These are phyloP conservation scores for Aquatica leii DNA, from an alignment of 2,888 invertebrate species.

Conservation along the genomic window DNA sequence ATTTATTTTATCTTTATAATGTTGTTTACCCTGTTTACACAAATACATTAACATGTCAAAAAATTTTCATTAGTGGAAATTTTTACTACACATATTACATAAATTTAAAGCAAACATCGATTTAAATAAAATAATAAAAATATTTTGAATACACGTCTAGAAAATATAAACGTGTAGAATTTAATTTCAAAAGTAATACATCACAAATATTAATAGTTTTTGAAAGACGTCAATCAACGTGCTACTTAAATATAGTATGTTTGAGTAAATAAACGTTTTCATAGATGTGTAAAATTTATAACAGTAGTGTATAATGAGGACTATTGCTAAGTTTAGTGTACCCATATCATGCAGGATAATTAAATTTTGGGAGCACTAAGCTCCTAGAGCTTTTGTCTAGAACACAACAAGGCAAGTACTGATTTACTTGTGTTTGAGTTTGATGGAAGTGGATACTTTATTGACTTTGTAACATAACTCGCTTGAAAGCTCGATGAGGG, in stretches of 20 bases:
- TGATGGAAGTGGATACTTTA: conserved; percentile 52
- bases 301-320: conserved; percentile 2
- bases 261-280: neutral
- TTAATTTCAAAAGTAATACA: no score
- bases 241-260: neutral
- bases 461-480: conserved; percentile 53
- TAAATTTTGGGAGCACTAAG: conserved; percentile 32
- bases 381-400: conserved; percentile 34
- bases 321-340: conserved; percentile 16
- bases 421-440: conserved; percentile 54
- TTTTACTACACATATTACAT: no score
- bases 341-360: conserved; percentile 28
- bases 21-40: no score
- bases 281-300: conserved; percentile 5
- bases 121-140: no score
- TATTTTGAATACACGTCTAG: no score
- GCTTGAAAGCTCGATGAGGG: conserved; percentile 44
- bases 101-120: no score
- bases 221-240: neutral
- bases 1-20: no score
- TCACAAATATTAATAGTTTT: neutral
- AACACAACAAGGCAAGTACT: conserved; percentile 48
- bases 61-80: no score
- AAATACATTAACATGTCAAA: no score
- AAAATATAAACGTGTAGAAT: no score